Conservation (phyloP, 2,797 vertebrate genomes). For the Pipistrellus nathusii region DNA sequence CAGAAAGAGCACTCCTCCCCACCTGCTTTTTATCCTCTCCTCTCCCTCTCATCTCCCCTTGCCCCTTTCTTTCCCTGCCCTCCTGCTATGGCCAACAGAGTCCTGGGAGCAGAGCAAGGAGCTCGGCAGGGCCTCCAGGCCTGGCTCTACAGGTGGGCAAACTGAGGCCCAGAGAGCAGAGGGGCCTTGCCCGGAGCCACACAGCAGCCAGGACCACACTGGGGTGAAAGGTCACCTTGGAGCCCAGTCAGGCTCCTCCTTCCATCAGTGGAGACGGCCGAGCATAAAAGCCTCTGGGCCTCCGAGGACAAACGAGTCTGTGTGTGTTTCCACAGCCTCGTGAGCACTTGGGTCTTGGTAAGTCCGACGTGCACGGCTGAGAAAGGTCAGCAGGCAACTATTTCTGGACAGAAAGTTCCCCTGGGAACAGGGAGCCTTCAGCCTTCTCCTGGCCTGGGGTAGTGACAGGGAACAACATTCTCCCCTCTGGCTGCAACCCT, state of each 20-base stretch:
- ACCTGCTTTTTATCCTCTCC: not conserved
- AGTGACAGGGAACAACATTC: not conserved
- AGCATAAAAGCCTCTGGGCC: not conserved
- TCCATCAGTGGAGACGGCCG: accelerated
- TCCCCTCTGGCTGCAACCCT: too few relatives aligned
- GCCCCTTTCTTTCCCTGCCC: not conserved
- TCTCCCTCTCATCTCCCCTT: not conserved
- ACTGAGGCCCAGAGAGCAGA: not conserved
- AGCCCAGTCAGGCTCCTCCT: not conserved
- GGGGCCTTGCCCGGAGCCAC: not conserved
- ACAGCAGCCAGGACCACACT: not conserved
- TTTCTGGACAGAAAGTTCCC: constrained; percentile 61
- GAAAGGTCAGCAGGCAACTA: constrained; percentile 53
- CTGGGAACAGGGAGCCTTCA: not conserved
- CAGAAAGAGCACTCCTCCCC: not conserved
- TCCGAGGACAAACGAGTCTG: not conserved
- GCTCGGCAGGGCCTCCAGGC: not conserved
- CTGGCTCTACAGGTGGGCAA: not conserved
- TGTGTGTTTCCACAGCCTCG: not conserved
- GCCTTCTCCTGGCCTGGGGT: not conserved
- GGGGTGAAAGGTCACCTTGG: not conserved
- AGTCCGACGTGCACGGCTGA: not conserved
- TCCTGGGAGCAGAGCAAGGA: not conserved
- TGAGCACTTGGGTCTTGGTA: not conserved
- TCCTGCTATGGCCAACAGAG: not conserved